Base-by-base conservation (phyloP, 2,113 vertebrate genomes). In the Pangasianodon hypophthalmus region DNA sequence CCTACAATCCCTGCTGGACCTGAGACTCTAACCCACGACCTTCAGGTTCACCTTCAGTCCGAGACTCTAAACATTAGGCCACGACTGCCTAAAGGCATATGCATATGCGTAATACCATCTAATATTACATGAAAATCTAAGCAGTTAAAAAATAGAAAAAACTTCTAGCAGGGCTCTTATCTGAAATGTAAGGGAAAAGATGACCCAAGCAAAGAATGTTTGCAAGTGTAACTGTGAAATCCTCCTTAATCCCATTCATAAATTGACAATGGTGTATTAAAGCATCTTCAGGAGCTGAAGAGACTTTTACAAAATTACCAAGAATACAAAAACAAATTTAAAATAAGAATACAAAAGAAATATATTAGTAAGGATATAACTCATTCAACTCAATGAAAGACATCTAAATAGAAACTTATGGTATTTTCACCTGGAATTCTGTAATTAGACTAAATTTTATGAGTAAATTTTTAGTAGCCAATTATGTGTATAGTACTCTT, bases 31-130 rank as follows among this genome's bases (percentile, higher is more conserved):
- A 37, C 37, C 37, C 37, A 37, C 37, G 37, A 37, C 37, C 37
- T 37, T 37, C 37, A 37, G 37, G 37, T 37, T 37, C 37, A 37
- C 37, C 37, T 37, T 37, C 21, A 93, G 37, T 37, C 37, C 37
- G 37, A 37, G 37, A 37, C 37, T 37, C 37, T 37, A 37, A 37
- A 1, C 37, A 37, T 37, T 37, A 37, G 37, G 37, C 37, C 37
- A 37, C 1, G 37, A 37, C 37, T 37, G 37, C 37, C 37, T 37
- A 37, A 71, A 85, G 89, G 88, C 77, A 79, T 85, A 75, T 71
- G 88, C 77, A 79, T 85, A 75, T 71, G 86, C 46, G 92, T 92
- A 93, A 90, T 94, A 96, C 94, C 95, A 92, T 94, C 69, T 71
- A 71, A 71, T 71, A 41, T 16, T 71, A 19, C 69, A 67, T n/a